Evolutionary conservation across 2,888 invertebrate species (phyloP).

Genomic region (Mimachlamys varia): DNA sequence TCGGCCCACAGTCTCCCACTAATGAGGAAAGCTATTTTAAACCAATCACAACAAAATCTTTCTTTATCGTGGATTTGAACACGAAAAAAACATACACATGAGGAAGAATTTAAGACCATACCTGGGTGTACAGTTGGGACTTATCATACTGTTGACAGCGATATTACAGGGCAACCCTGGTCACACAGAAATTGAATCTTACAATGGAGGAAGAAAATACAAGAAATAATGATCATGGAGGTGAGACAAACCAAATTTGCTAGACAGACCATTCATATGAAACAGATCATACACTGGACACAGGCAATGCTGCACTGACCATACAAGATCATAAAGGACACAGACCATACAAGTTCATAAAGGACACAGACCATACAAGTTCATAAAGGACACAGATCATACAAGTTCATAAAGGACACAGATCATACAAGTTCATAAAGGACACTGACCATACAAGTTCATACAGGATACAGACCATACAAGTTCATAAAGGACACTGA

Average conservation of each 20-base stretch:
- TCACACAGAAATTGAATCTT: background rate
- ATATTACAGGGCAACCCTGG: background rate
- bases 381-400: background rate
- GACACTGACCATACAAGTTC: background rate
- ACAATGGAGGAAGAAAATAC: no score
- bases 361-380: background rate
- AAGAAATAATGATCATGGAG: no score
- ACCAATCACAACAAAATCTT: background rate
- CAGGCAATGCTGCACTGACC: no score
- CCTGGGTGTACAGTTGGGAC: no score
- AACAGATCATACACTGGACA: no score
- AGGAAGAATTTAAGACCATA: no score
- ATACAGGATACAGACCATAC: background rate
- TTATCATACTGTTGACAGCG: background rate
- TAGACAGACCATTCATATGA: background rate
- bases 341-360: background rate
- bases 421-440: background rate
- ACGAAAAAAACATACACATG: background rate
- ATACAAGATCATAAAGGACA: no score
- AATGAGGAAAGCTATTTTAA: slow-evolving; percentile 14
- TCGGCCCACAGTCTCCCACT: background rate
- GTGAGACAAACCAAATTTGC: background rate
- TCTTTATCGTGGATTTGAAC: background rate
- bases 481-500: background rate
- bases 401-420: background rate